Evolutionary conservation across 92 coral and sea anemone genomes (phyloP).

Genomic region (Phenganax subtilis): DNA sequence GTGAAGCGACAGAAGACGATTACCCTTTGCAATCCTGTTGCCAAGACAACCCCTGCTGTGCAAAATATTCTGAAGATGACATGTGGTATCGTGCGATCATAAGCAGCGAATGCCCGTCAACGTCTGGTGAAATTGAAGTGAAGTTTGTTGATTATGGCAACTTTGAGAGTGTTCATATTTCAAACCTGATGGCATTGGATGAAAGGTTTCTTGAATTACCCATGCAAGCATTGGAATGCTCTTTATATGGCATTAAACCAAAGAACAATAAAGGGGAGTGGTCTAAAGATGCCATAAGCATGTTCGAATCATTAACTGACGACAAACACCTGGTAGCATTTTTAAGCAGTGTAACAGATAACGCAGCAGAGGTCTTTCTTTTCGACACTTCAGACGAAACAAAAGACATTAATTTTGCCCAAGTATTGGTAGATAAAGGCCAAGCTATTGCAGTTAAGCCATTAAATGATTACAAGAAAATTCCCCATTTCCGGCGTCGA

Average conservation of each 20-base stretch:
- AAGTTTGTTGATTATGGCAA: constrained; percentile 95
- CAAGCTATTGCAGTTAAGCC: constrained; percentile 64
- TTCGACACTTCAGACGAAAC: constrained; percentile 81
- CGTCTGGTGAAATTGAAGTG: constrained; percentile 77
- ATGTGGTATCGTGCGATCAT: constrained; percentile 87
- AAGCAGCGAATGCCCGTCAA: constrained; percentile 73
- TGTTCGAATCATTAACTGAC: constrained; percentile 65
- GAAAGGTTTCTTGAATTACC: constrained; percentile 63
- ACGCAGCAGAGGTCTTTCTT: constrained; percentile 59
- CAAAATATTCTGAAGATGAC: constrained; percentile 78
- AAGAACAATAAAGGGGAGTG: constrained; percentile 52
- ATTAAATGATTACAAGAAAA: constrained; percentile 26
- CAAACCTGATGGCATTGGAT: constrained; percentile 67
- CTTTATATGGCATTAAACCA: constrained; percentile 65
- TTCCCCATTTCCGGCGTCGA: constrained; percentile 24
- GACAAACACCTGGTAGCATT: constrained; percentile 78
- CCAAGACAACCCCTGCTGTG: constrained; percentile 82
- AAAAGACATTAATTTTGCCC: constrained; percentile 66
- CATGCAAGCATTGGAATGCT: constrained; percentile 73
- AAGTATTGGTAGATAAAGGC: constrained; percentile 73
- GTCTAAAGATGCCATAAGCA: constrained; percentile 64
- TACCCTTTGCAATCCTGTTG: constrained; percentile 68
- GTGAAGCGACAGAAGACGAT: constrained; percentile 57
- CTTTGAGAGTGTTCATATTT: constrained; percentile 61
- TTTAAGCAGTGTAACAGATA: constrained; percentile 39